Base-by-base conservation (phyloP, 1,140 invertebrate species). In the Anoplolepis gracilipes region DNA sequence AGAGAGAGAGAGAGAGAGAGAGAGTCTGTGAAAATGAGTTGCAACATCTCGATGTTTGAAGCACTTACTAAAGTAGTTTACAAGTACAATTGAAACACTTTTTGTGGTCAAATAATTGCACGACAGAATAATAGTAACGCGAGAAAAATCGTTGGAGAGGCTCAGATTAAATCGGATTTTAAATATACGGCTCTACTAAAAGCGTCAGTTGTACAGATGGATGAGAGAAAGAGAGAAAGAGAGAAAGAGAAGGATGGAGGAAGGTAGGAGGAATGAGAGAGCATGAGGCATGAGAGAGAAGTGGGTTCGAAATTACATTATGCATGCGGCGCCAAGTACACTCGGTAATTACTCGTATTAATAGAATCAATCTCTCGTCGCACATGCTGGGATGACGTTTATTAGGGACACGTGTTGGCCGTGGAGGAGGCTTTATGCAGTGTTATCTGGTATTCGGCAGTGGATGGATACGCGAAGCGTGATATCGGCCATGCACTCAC, bases 281-380 rank as follows among this genome's bases (percentile, higher is more conserved):
- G n/a, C n/a, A n/a, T n/a, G n/a, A n/a, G n/a, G 16, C 25, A 46
- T 22, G 84, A 81, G 53, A 61, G 62, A 67, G 59, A 61, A 61
- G n/a, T 53, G 30, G 30, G 28, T 30, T 84, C n/a, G 76, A 89
- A 89, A 90, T 90, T 85, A 85, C 89, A 90, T 90, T 90, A 90
- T 90, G 89, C 81, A 90, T 90, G 88, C 88, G 82, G 88, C 77
- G 88, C 85, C 85, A 90, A 90, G 84, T 90, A 90, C 88, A 90
- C 82, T 79, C 86, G 86, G 89, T 90, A 90, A 90, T 90, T 90
- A 90, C 88, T 88, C 89, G 84, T 90, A 90, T 90, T 90, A 90
- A 90, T 90, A 90, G 89, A 90, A 90, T 90, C 89, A 90, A 90
- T 90, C 89, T 90, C 89, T 90, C 88, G 86, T 42, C 73, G 89